Conservation (phyloP, 2,113 vertebrate genomes). For the Corythornis madagascariensis region DNA sequence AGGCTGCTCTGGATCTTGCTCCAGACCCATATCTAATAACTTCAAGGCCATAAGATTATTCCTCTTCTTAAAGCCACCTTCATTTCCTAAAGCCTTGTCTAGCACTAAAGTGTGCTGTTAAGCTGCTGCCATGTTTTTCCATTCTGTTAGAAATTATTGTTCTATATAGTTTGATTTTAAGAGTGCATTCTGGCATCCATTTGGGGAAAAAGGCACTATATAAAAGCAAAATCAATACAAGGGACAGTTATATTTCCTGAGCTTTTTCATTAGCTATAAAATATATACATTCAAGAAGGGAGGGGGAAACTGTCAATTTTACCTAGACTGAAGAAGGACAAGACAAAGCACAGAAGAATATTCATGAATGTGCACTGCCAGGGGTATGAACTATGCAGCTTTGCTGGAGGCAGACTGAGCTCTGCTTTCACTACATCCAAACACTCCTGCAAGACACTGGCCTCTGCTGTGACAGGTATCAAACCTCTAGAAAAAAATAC, state of each 20-base stretch:
- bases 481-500: not conserved
- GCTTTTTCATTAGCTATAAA: slow-evolving; percentile 51
- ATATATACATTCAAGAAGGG: not conserved
- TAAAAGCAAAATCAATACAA: slow-evolving; percentile 41
- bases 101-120: slow-evolving; percentile 8
- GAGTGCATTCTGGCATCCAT: slow-evolving; percentile 38
- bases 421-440: not conserved
- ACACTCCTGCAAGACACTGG: not conserved
- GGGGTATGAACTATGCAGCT: not conserved
- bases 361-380: not conserved
- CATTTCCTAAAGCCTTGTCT: slow-evolving; percentile 34
- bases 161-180: slow-evolving; percentile 57
- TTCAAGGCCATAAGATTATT: not conserved
- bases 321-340: not conserved
- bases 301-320: not conserved
- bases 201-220: slow-evolving; percentile 33
- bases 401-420: not conserved
- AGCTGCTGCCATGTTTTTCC: slow-evolving; percentile 44
- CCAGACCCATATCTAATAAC: not conserved
- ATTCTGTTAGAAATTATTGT: slow-evolving; percentile 42
- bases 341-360: not conserved
- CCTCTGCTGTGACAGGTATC: not conserved
- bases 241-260: slow-evolving; percentile 39
- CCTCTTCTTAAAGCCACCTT: slow-evolving; percentile 18
- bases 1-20: not conserved